Evolutionary conservation across 2,797 vertebrate genomes (phyloP).

Genomic region (Naso thynnoides): DNA sequence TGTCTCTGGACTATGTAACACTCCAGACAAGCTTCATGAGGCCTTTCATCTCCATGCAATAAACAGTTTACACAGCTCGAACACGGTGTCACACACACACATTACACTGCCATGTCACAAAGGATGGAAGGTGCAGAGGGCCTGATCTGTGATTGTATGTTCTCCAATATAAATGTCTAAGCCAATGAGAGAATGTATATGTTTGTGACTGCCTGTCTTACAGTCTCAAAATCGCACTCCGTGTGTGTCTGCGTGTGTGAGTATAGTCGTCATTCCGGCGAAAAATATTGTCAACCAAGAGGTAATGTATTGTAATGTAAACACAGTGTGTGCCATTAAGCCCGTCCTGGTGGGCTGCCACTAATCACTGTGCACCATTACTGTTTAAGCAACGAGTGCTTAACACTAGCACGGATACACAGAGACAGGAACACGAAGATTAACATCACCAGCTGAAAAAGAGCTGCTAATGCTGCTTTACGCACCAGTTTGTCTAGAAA

Average conservation of each 20-base stretch:
- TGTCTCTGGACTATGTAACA: constrained; percentile 35
- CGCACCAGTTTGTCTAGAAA: constrained; percentile 33
- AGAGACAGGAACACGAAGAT: constrained; percentile 40
- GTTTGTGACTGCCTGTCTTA: constrained; percentile 1
- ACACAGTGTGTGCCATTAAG: constrained; percentile 56
- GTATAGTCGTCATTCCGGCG: constrained; percentile 21
- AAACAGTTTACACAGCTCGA: constrained; percentile 69
- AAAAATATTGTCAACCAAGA: constrained; percentile 44
- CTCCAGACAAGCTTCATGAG: constrained; percentile 30
- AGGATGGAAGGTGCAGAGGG: constrained; percentile 39
- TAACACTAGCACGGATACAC: constrained; percentile 37
- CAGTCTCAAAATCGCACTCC: constrained; percentile 4
- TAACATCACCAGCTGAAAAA: constrained; percentile 39
- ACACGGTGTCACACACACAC: constrained; percentile 38
- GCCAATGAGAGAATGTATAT: not conserved
- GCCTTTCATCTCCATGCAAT: constrained; percentile 70
- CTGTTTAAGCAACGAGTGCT: constrained; percentile 54
- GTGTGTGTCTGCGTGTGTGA: constrained; percentile 16
- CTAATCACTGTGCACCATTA: constrained; percentile 55
- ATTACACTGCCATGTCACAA: constrained; percentile 35
- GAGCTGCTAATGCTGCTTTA: constrained; percentile 19
- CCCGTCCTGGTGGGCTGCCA: constrained; percentile 64
- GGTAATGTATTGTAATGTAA: constrained; percentile 68
- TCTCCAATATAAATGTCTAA: constrained; percentile 26
- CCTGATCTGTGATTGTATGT: constrained; percentile 19